Evolutionary conservation across 2,113 vertebrate genomes (phyloP).

Genomic region (Gymnogyps californianus): DNA sequence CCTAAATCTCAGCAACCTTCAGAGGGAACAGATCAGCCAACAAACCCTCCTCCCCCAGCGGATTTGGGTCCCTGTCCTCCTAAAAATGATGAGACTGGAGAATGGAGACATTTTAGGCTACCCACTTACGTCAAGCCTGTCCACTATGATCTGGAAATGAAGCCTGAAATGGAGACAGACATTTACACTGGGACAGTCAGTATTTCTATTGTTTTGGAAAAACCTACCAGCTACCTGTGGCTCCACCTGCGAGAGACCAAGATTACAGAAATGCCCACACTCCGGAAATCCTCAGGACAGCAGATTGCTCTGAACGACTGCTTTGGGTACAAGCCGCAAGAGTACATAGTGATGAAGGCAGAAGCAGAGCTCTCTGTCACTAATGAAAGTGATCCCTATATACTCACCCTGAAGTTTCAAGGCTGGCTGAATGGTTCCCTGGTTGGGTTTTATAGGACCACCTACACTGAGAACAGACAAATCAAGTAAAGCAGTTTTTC

Average conservation of each 20-base stretch:
- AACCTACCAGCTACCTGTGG: constrained; percentile 80
- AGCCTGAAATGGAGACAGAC: constrained; percentile 79
- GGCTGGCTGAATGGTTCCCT: constrained; percentile 90
- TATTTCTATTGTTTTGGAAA: constrained; percentile 72
- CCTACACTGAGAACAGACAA: constrained; percentile 78
- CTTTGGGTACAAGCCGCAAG: constrained; percentile 80
- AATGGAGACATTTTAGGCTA: constrained; percentile 86
- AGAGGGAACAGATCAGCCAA: background rate
- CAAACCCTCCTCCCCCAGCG: background rate
- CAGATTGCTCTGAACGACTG: constrained; percentile 75
- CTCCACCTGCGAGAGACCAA: constrained; percentile 88
- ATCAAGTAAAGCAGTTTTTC: constrained; percentile 78
- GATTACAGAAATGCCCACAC: constrained; percentile 75
- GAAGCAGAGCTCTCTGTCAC: constrained; percentile 45
- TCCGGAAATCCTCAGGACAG: constrained; percentile 50
- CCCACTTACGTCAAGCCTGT: constrained; percentile 78
- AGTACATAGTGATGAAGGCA: constrained; percentile 88
- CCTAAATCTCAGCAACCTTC: background rate
- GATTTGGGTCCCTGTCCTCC: constrained; percentile 70
- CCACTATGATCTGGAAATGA: constrained; percentile 89
- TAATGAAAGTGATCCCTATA: constrained; percentile 50
- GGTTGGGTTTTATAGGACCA: constrained; percentile 93
- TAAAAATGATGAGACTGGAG: constrained; percentile 72
- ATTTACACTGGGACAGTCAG: constrained; percentile 82
- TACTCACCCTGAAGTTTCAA: constrained; percentile 85